Conservation (phyloP, 2,888 invertebrate genomes). For the Macrosoma leucophasiata region DNA sequence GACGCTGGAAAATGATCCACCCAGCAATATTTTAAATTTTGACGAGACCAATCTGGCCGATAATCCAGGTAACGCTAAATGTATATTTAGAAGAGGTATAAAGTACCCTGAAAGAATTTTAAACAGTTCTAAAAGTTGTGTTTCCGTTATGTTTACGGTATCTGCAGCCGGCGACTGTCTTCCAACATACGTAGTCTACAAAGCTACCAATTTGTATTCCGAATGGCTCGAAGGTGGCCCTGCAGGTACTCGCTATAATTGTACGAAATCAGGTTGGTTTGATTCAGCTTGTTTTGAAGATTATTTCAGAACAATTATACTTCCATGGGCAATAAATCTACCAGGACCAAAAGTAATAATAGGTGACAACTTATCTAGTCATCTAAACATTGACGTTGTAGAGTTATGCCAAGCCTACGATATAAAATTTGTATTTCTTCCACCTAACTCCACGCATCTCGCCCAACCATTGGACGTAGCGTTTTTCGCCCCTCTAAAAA, state of each 20-base stretch:
- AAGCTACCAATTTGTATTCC: constrained; percentile 15
- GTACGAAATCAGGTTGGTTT: constrained; percentile 26
- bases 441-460: constrained; percentile 24
- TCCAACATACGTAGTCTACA: constrained; percentile 23
- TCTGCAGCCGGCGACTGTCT: constrained; percentile 16
- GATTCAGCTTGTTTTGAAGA: constrained; percentile 20
- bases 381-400: constrained; percentile 21
- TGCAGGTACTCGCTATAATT: constrained; percentile 19
- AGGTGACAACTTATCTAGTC: constrained; percentile 24
- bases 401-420: constrained; percentile 16
- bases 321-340: constrained; percentile 16
- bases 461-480: constrained; percentile 23
- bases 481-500: constrained; percentile 25
- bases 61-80: constrained; percentile 21
- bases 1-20: constrained; percentile 5
- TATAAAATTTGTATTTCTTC: constrained; percentile 22
- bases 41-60: constrained; percentile 27
- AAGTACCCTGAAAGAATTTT: constrained; percentile 23
- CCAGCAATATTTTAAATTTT: constrained; percentile 20
- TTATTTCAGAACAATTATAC: constrained; percentile 16
- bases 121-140: constrained; percentile 18
- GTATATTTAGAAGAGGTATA: constrained; percentile 16
- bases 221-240: constrained; percentile 22
- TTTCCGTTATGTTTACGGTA: constrained; percentile 23
- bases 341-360: constrained; percentile 21